Conservation (phyloP, 2,797 vertebrate species). For the Aphelocoma californica region DNA sequence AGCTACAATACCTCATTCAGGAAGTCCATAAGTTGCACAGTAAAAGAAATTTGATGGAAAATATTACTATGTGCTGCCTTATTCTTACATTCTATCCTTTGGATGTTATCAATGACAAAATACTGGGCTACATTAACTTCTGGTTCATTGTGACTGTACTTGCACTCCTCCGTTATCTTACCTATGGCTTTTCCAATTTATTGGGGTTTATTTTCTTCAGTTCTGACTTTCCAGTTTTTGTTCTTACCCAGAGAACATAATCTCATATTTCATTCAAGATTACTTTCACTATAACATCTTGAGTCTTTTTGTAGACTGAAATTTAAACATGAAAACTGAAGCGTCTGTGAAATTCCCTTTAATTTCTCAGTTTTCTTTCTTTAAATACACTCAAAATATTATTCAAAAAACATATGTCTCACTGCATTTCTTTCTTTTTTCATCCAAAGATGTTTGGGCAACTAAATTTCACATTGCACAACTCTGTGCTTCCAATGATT, state of each 20-base stretch:
- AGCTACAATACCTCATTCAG: not conserved
- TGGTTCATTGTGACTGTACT: not conserved
- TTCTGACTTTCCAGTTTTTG: not conserved
- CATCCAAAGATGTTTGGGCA: not conserved
- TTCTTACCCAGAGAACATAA: not conserved
- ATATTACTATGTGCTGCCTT: not conserved
- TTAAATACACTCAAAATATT: not conserved
- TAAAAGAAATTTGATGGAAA: not conserved
- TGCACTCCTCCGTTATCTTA: not conserved
- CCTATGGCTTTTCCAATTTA: not conserved
- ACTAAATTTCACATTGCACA: not conserved
- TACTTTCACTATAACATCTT: not conserved
- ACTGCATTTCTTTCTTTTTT: not conserved
- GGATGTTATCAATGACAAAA: not conserved
- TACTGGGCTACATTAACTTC: not conserved
- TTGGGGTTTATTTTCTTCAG: not conserved
- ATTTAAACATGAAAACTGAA: not conserved
- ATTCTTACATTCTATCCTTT: not conserved
- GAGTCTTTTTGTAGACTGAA: not conserved
- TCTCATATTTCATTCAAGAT: not conserved
- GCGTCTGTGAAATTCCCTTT: not conserved
- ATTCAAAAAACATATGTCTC: not conserved
- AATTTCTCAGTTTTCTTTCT: not conserved
- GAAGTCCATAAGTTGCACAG: not conserved
- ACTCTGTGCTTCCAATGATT: not conserved